Evolutionary conservation across 2,888 invertebrate species (phyloP).

Genomic region (Sturmia bella): DNA sequence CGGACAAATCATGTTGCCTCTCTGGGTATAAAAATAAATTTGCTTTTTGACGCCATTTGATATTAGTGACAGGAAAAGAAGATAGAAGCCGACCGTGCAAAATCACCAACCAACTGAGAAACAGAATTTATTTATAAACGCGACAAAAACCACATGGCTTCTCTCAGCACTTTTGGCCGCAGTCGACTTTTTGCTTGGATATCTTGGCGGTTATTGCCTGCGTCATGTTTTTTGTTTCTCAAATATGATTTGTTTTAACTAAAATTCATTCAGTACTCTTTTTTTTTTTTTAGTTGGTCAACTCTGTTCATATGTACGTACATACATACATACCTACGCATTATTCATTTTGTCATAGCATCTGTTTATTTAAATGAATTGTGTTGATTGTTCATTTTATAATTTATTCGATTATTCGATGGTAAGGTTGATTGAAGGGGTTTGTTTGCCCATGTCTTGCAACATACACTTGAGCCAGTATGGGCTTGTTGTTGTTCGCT

Average conservation of each 20-base stretch:
- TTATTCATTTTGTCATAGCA: too few relatives aligned
- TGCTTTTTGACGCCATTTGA: slow-evolving; percentile 54
- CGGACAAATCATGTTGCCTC: neutral
- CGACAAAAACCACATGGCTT: slow-evolving; percentile 39
- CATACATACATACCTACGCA: too few relatives aligned
- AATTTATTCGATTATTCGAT: too few relatives aligned
- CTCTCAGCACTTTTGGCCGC: slow-evolving; percentile 7
- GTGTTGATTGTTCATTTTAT: too few relatives aligned
- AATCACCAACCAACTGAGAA: slow-evolving; percentile 13
- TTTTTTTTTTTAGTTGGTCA: too few relatives aligned
- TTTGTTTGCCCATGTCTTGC: too few relatives aligned
- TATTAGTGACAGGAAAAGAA: slow-evolving; percentile 38
- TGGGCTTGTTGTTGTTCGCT: too few relatives aligned
- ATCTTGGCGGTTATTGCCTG: neutral
- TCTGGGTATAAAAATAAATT: slow-evolving; percentile 20
- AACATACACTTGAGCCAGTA: too few relatives aligned
- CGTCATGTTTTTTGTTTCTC: neutral
- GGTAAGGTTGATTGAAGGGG: too few relatives aligned
- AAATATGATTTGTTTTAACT: neutral
- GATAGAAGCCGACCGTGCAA: slow-evolving; percentile 23
- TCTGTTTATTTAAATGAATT: too few relatives aligned
- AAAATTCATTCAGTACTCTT: slow-evolving; percentile 17
- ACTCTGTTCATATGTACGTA: too few relatives aligned
- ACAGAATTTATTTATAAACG: slow-evolving; percentile 44
- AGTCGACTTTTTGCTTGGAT: slow-evolving; percentile 15